Base-by-base conservation (phyloP, 2,888 invertebrate species). In the Drosophila multiciliata region DNA sequence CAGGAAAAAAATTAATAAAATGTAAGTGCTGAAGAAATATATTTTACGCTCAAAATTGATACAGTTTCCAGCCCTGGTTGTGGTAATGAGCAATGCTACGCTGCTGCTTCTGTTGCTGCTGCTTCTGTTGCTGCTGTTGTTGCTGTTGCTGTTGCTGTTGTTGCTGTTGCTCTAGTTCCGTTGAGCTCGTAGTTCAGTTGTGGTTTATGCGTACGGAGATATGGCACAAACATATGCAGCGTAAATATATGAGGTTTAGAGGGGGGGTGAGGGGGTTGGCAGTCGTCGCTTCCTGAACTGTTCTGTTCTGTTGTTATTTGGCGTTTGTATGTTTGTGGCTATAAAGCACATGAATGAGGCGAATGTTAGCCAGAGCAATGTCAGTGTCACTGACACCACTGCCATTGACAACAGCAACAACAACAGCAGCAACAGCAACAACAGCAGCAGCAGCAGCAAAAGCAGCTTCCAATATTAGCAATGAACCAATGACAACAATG, bases 181-280 rank as follows among this genome's bases (percentile, higher is more conserved):
- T 77, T 69, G 77, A 65, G 73, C 45, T 75, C 79, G 73, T 70
- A 67, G 87, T 84, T 87, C 73, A 89, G 85, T 75, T 85, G 87
- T 85, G 84, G 84, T 81, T 89, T 89, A 89, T 84, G 89, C 71
- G 70, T 72, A 66, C 75, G 64, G 66, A 85, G 89, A 85, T 85
- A 89, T 82, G 89, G 87, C 87, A 80, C 77, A 75, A 80, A 80
- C 89, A 85, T 85, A 85, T 89, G 87, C 82, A 77, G 80, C 89
- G 84, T 86, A 84, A 82, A 84, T 87, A 84, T 89, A 82, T 77
- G 74, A 66, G 67, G 65, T 40, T 60, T 15, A 70, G 67, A 63
- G 55, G 49, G 23, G 33, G 7, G 8, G 50, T 3, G 32, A 2
- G 12, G 32, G 0, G 35, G 55, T 11, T 38, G 26, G 17, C 69